A percentile compares a stretch with the other conserved stretches of the same genome.
phyloP scores from a whole-genome alignment of 1,140 invertebrate genomes.

The Oreohelix idahoensis region DNA sequence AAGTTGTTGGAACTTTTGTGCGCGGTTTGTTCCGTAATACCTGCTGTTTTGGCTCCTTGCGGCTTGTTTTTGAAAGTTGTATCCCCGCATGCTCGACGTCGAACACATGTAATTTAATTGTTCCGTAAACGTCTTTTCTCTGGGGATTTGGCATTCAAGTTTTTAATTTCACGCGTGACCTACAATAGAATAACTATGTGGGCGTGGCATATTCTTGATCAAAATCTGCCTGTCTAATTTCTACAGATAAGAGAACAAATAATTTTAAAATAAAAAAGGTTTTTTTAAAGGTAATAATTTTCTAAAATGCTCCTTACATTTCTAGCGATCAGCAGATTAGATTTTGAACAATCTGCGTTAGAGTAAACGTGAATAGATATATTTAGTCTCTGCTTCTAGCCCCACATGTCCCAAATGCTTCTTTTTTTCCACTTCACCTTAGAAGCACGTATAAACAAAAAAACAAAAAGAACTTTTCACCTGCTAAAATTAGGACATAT shows the following conservation, averaged over 20 bases:
- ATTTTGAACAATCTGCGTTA: too few species aligned
- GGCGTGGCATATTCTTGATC: not conserved
- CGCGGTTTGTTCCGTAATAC: not conserved
- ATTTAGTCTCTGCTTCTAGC: too few species aligned
- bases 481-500: too few species aligned
- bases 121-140: constrained; percentile 16
- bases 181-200: not conserved
- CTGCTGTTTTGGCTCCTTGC: not conserved
- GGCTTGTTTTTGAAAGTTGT: not conserved
- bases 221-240: not conserved
- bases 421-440: too few species aligned
- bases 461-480: too few species aligned
- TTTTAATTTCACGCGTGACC: constrained; percentile 12
- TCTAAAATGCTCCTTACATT: not conserved
- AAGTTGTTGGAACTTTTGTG: not conserved
- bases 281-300: not conserved
- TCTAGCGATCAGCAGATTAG: not conserved
- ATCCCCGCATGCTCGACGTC: not conserved
- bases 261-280: too few species aligned
- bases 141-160: not conserved
- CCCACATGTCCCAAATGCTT: too few species aligned
- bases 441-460: too few species aligned
- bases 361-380: too few species aligned
- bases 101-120: constrained; percentile 7
- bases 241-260: not conserved